Base-by-base conservation (phyloP, 2,797 vertebrate species). In the Acanthopagrus latus region DNA sequence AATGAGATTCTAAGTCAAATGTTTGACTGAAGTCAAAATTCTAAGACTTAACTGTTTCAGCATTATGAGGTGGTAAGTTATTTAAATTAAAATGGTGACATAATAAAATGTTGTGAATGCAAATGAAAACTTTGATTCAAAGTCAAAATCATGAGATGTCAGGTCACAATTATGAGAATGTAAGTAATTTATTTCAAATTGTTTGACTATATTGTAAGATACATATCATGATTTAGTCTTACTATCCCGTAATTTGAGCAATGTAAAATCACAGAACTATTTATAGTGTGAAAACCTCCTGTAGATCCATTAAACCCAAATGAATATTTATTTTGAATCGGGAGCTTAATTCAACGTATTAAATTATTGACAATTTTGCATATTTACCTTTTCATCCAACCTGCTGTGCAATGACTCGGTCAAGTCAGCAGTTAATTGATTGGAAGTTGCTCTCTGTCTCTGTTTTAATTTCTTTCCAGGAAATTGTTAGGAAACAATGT, bases 401-500 rank as follows among this genome's bases (percentile, higher is more conserved):
- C 14, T 52, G 64, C 9, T 63, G 23, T 63, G 16, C 16, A 12
- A 9, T 50, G 16, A 51, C 50, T 25, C 43, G 12, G 7, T 25
- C 27, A 44, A 52, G 9, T 1, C 27, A 55, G 59, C 38, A 63
- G 21, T 60, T 51, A 21, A 21, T 21, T 48, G 5, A 50, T 63
- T 72, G 23, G 23, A 63, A n/a, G 10, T 62, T 33, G 41, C 10
- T 11, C 33, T 29, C 9, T 12, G 14, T 23, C 9, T 70, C 14
- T 18, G 23, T 60, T 63, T 54, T 71, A 38, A 41, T 21, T 29
- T 57, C 38, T 75, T 25, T 52, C 7, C 9, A n/a, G 17, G 55
- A 43, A 50, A 14, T 20, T 69, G 14, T 43, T 55, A 27, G 29
- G 48, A 71, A 66, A 48, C 7, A 20, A 33, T 29, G 44, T 27